These are phyloP conservation scores for Acipenser transmontanus DNA, from an alignment of 2,797 vertebrate genomes.

Conservation along the genomic window DNA sequence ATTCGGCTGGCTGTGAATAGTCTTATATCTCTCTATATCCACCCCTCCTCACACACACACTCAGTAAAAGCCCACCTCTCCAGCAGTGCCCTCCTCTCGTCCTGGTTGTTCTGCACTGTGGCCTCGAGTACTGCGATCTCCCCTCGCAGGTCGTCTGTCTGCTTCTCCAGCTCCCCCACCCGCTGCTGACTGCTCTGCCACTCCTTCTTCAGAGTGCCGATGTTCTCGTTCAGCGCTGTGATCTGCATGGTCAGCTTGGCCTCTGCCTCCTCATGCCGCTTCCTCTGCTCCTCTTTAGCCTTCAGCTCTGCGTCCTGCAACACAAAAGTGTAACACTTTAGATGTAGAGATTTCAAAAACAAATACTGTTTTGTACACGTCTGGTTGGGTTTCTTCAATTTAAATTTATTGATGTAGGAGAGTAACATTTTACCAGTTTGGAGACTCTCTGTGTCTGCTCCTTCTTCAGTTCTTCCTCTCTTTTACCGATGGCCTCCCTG, in stretches of 20 bases:
- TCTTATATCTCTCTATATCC: too few species aligned
- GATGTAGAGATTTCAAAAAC: constrained; percentile 17
- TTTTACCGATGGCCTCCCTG: constrained; percentile 63
- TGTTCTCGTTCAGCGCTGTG: constrained; percentile 86
- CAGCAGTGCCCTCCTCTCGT: constrained; percentile 85
- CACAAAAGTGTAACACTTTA: not conserved
- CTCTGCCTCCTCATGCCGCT: constrained; percentile 76
- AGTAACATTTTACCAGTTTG: constrained; percentile 66
- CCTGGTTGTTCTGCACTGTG: constrained; percentile 95
- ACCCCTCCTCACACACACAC: too few species aligned
- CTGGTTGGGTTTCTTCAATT: too few species aligned
- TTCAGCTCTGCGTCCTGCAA: constrained; percentile 72
- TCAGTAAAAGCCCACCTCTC: constrained; percentile 65
- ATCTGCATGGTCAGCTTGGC: constrained; percentile 77
- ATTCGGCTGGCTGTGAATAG: too few species aligned
- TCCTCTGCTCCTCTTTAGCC: constrained; percentile 70
- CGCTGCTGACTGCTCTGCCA: constrained; percentile 88
- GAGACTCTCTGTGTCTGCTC: constrained; percentile 66
- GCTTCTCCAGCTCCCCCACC: constrained; percentile 88
- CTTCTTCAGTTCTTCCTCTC: constrained; percentile 69
- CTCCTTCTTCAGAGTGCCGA: constrained; percentile 92
- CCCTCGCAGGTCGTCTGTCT: constrained; percentile 87
- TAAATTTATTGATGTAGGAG: too few species aligned
- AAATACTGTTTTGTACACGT: constrained; percentile 1
- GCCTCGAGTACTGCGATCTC: constrained; percentile 95